Evolutionary conservation across 2,113 vertebrate species (phyloP).

Genomic region (Tauraco erythrolophus): DNA sequence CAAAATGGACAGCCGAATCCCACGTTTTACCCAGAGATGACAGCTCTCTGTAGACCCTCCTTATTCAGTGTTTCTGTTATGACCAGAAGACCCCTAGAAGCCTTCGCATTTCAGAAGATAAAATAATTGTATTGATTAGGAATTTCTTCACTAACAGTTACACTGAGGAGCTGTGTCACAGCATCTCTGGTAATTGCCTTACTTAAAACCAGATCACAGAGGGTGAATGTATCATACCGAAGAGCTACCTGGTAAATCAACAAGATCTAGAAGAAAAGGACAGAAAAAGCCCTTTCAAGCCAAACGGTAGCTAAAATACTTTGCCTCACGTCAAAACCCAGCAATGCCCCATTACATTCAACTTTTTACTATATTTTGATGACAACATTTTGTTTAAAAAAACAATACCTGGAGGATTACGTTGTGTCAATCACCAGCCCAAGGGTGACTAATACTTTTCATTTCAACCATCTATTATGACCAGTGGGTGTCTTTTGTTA

Average conservation of each 20-base stretch:
- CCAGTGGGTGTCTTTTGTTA: neutral
- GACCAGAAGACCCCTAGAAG: neutral
- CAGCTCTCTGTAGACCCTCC: neutral
- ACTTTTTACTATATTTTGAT: neutral
- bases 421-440: neutral
- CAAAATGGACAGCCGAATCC: neutral
- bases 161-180: conserved; percentile 23
- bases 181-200: conserved; percentile 21
- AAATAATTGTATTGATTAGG: neutral
- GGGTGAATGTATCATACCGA: neutral
- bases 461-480: conserved; percentile 7
- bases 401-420: neutral
- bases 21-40: neutral
- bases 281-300: conserved; percentile 28
- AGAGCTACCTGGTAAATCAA: neutral
- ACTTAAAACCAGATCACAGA: conserved; percentile 55
- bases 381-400: neutral
- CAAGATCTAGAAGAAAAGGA: neutral
- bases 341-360: neutral
- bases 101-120: neutral
- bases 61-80: neutral
- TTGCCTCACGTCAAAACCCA: neutral
- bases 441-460: conserved; percentile 17
- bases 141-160: conserved; percentile 27
- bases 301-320: neutral